Conservation (phyloP, 2,113 vertebrate genomes). For the Verasper variegatus region DNA sequence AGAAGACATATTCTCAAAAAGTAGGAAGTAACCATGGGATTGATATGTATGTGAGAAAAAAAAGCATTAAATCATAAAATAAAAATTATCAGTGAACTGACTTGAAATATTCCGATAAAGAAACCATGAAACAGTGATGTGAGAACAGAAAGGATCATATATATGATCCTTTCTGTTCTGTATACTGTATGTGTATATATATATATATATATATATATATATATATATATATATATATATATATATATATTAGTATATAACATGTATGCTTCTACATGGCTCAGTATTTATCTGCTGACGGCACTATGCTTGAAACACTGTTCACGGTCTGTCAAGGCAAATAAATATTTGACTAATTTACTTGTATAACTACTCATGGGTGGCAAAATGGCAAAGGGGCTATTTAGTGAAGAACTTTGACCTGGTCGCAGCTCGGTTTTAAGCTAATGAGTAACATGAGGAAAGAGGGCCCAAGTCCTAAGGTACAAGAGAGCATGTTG, state of each 20-base stretch:
- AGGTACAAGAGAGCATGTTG: constrained; percentile 38
- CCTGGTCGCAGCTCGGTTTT: constrained; percentile 30
- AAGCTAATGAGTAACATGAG: constrained; percentile 74
- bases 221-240: no score
- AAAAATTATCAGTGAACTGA: no score
- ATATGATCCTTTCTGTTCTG: no score
- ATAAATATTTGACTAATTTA: constrained; percentile 22
- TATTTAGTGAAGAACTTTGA: constrained; percentile 53
- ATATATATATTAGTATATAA: background rate
- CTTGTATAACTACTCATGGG: background rate
- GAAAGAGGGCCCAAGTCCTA: constrained; percentile 47
- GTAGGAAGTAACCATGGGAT: no score
- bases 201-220: no score
- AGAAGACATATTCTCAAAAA: no score
- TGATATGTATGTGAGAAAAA: no score
- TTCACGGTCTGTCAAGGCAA: constrained; percentile 2
- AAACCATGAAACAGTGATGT: no score
- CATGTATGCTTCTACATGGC: background rate
- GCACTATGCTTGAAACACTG: background rate
- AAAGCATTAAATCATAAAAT: no score
- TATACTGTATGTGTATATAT: no score
- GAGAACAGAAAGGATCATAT: no score
- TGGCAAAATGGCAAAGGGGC: background rate
- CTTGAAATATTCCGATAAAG: no score
- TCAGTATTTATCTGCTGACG: background rate